Base-by-base conservation (phyloP, 1,140 invertebrate genomes). In the Zaprionus inermis region DNA sequence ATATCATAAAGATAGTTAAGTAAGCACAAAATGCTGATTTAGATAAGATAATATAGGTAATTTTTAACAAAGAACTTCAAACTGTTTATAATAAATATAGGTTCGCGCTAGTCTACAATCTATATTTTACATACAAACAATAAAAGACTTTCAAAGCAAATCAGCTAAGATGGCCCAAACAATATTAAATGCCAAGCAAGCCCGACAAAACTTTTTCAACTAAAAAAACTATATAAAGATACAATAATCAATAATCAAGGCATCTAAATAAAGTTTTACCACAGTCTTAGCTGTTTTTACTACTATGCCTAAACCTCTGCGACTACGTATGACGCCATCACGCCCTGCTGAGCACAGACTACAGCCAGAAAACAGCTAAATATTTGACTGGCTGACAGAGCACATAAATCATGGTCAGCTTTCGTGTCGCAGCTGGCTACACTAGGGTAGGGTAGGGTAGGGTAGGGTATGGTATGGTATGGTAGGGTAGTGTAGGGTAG, bases 251-350 rank as follows among this genome's bases (percentile, higher is more conserved):
- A 44, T 22, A 22, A 49, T 49, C 44, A 12, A 12, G 3, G 18
- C 10, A 49, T 22, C 11, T 49, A 49, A 49, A 44, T 1, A 16
- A 16, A 44, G n/a, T 44, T 16, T 16, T 16, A 16, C n/a, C 7
- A 3, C 7, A 16, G 38, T 44, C 9, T 10, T 51, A 32, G 16
- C 49, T 63, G 49, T 28, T 52, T 54, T 10, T 44, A 16, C 32
- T 12, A 14, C 34, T 36, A 63, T 63, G 51, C 20, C 36, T 51
- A 12, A 34, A 14, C 38, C 38, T 10, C 38, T 44, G 38, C n/a
- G n/a, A 16, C 7, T 10, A 30, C n/a, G 59, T 60, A 82, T 85
- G 82, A 85, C 83, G 85, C 81, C 82, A 86, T 86, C 81, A 55
- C 55, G 28, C 46, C 41, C 22, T n/a, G 60, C 65, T 72, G 64